Percentiles rank a stretch among this genome's conserved stretches.
phyloP scores from a whole-genome alignment of 2,113 vertebrate species.

The Proteles cristata region DNA sequence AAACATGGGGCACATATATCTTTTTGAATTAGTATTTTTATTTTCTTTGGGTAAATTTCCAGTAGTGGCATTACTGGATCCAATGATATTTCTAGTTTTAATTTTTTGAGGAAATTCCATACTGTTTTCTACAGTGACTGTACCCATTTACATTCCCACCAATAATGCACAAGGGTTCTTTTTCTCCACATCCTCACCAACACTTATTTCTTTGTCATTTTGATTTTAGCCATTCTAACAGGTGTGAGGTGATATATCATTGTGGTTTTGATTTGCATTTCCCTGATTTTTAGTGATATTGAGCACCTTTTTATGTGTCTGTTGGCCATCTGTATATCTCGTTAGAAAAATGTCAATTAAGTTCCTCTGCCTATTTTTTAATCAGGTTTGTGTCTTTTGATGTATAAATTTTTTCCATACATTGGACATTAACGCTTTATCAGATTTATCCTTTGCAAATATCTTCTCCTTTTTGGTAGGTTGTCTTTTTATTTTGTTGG shows the following conservation, averaged over 20 bases:
- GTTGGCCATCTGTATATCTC: background rate
- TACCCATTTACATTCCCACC: background rate
- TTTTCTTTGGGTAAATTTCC: background rate
- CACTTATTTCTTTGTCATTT: background rate
- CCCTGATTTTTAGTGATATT: background rate
- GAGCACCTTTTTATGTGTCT: background rate
- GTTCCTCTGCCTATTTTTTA: background rate
- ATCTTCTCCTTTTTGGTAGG: background rate
- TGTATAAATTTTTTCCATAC: background rate
- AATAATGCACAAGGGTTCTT: background rate
- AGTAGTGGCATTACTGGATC: background rate
- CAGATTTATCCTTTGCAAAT: background rate
- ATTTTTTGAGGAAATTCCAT: background rate
- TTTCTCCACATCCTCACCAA: background rate
- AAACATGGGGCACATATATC: background rate
- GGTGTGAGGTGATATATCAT: background rate
- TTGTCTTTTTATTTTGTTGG: background rate
- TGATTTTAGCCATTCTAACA: background rate
- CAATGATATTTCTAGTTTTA: background rate
- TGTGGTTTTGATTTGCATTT: background rate
- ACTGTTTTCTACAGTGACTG: background rate
- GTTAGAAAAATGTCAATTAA: background rate
- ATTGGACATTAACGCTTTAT: background rate
- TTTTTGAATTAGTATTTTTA: background rate
- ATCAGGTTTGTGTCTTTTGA: background rate